These are phyloP conservation scores for Prolemur simus DNA, from an alignment of 2,113 vertebrate genomes.

Conservation along the genomic window DNA sequence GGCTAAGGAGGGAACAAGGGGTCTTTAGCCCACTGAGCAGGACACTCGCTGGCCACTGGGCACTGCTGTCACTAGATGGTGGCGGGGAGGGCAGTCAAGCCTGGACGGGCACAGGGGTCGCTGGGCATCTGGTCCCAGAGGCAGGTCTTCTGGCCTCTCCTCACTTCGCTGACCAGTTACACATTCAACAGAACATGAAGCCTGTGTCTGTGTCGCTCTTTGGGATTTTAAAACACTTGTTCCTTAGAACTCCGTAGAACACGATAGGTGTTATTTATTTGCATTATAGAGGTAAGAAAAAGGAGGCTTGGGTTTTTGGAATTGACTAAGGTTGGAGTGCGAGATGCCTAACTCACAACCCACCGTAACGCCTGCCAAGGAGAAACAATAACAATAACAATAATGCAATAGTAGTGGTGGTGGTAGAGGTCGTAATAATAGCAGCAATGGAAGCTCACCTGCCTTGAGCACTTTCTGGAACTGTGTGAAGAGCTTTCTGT, in stretches of 20 bases:
- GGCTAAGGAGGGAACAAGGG: neutral
- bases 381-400: neutral
- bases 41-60: neutral
- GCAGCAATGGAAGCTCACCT: too few relatives aligned
- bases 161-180: neutral
- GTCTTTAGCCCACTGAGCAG: too few relatives aligned
- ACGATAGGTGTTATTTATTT: neutral
- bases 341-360: neutral
- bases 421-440: too few relatives aligned
- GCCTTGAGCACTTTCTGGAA: neutral
- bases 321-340: neutral
- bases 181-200: neutral
- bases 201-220: neutral
- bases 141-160: neutral
- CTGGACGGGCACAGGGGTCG: fast-evolving
- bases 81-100: neutral
- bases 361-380: neutral
- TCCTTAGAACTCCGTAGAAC: neutral
- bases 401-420: neutral
- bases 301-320: neutral
- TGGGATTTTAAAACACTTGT: neutral
- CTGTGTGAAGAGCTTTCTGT: neutral
- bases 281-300: neutral
- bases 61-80: too few relatives aligned
- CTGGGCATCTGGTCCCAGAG: too few relatives aligned